Base-by-base conservation (phyloP, 2,113 vertebrate genomes). In the Uria aalge region DNA sequence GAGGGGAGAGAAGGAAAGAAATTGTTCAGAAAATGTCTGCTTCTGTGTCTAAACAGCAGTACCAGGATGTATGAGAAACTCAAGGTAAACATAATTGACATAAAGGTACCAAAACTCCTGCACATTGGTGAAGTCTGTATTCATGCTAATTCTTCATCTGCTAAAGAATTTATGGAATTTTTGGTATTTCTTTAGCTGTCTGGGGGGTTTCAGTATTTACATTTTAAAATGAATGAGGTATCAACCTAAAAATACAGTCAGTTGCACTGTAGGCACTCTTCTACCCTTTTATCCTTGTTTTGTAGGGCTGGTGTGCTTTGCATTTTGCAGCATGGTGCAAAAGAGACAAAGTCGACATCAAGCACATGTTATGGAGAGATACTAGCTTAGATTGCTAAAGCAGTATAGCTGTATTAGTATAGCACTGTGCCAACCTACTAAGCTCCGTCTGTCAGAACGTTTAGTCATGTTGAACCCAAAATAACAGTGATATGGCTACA, bases 121-220 rank as follows among this genome's bases (percentile, higher is more conserved):
- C n/a, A 85, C 91, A 79, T 63, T 47, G 12, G 24, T 69, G 13
- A 91, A 69, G 53, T 88, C 57, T 79, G 19, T 88, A 55, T 71
- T 90, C 24, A 23, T 74, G 43, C 24, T 84, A 93, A 74, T 92
- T 97, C 84, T 85, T 73, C 94, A 88, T 88, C 91, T 94, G 38
- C 87, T 91, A 27, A 96, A 95, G 92, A 78, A 93, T 92, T 96
- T 90, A 82, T 88, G 96, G 94, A 80, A 96, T 95, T 91, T 95
- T 82, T 91, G 53, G 77, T 69, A 95, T 97, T 95, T 91, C 77
- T 95, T 86, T 68, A 52, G 82, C 76, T 86, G 48, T 95, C 88
- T 87, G 11, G 80, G 88, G 67, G 57, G 57, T 2, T 85, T 92
- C 53, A 91, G 29, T 94, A 92, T 96, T 95, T 93, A 92, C 80